A percentile compares a stretch with the other conserved stretches of the same genome.
phyloP scores from a whole-genome alignment of 2,113 vertebrate species.

The Xenopus tropicalis region DNA sequence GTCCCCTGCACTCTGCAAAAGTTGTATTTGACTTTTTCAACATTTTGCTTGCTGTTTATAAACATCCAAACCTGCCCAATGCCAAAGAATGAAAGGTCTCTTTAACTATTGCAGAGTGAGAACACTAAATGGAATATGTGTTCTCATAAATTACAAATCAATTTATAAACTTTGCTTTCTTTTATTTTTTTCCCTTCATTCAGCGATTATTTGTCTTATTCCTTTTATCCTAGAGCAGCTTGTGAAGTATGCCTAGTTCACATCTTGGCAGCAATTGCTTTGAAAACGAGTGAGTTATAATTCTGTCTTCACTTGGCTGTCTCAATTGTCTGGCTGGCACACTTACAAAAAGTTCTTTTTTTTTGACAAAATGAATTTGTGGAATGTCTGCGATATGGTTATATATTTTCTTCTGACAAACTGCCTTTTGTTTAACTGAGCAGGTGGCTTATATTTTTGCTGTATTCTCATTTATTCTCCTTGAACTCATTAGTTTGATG shows the following conservation, averaged over 20 bases:
- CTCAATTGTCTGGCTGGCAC: conserved; percentile 41
- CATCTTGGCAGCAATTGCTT: conserved; percentile 42
- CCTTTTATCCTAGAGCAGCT: conserved; percentile 36
- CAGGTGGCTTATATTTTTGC: conserved; percentile 35
- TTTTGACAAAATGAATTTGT: conserved; percentile 35
- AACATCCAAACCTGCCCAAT: background rate
- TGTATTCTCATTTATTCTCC: conserved; percentile 24
- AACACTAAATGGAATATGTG: conserved; percentile 8
- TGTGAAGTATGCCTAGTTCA: conserved; percentile 38
- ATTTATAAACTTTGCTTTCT: conserved; percentile 26
- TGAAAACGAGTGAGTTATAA: conserved; percentile 38
- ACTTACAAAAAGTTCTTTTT: conserved; percentile 37
- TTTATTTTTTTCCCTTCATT: conserved; percentile 26
- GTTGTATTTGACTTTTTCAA: too few species aligned
- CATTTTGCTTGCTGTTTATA: too few species aligned
- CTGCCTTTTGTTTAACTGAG: conserved; percentile 26
- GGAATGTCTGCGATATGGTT: conserved; percentile 32
- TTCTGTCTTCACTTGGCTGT: conserved; percentile 37
- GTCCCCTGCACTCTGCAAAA: too few species aligned
- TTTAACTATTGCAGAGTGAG: background rate
- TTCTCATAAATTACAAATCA: conserved; percentile 35
- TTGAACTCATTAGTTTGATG: conserved; percentile 24
- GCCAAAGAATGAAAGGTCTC: background rate
- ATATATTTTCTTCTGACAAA: conserved; percentile 39
- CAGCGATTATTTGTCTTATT: conserved; percentile 40